Base-by-base conservation (phyloP, 2,797 vertebrate species). In the Clangula hyemalis region DNA sequence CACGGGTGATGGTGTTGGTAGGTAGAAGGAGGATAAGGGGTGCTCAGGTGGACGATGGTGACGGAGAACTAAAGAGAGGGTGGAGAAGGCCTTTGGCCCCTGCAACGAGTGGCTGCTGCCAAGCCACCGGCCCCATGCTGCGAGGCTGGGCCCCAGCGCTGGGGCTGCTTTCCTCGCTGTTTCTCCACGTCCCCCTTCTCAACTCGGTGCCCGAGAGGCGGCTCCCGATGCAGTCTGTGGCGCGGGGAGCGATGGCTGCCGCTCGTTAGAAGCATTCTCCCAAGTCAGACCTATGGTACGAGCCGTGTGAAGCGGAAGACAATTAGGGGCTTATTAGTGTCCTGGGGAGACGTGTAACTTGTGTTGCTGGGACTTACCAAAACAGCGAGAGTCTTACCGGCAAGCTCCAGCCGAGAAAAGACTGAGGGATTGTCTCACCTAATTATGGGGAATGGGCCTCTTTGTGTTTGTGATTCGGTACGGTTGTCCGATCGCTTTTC, bases 381-480 rank as follows among this genome's bases (percentile, higher is more conserved):
- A 98, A 98, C 97, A 97, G 97, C 98, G 98, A 97, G 98, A 98
- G 98, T 98, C 98, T 97, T 98, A 98, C 98, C 97, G 97, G 98
- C 98, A 98, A 98, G 98, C 98, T 99, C 99, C 99, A 99, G 98
- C 99, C 93, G 98, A 98, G 99, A 99, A 99, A 98, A 99, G 98
- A 98, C 98, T 97, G 98, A 98, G 98, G 97, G 97, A 98, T 98
- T 99, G 99, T 99, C 99, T 98, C 96, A 98, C 98, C 99, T 99
- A 99, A 99, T 99, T 99, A 99, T 8, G 51, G 97, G 97, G 96
- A 98, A 99, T 95, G 98, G 98, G 98, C 98, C 98, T 98, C 98
- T 98, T 98, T 99, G 99, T 99, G 98, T 99, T 98, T 99, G 98
- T 98, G 98, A 95, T 98, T 99, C 98, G 94, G 97, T 98, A 99